Evolutionary conservation across 92 coral and sea anemone genomes (phyloP), one percentile per base, ranked within the genome.

Genomic region (Parazoanthus swiftii): DNA sequence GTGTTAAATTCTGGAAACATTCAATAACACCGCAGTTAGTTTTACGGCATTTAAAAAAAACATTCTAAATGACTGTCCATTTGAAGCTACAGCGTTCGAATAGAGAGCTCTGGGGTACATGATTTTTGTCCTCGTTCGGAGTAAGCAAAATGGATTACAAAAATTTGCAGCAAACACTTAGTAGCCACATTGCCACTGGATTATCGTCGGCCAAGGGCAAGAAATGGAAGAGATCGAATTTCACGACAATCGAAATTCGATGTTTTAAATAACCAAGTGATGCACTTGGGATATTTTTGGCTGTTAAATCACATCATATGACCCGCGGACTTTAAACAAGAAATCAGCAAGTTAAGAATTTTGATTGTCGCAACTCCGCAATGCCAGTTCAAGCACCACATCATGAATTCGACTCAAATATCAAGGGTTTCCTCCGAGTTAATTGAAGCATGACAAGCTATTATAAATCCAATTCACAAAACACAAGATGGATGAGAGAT

Each of bases 381-480:
- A 76, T 5, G 9, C n/a, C n/a, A 37, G 0, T n/a, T 39, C 79
- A 23, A 76, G 43, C 51, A 75, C 51, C 51, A 46, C 51, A 46
- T 46, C 51, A 46, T 29, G 48, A 67, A 6, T 9, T 46, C 39
- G 77, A 71, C 79, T 84, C 87, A 84, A 29, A 84, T 84, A 84
- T 70, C 87, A 71, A n/a, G 87, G 87, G 74, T 84, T 84, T 79
- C 65, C 87, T 44, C 87, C 66, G 87, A 71, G 87, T 44, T 72
- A 84, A 70, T 70, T 71, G 65, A 84, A 84, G 87, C 79, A n/a
- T 84, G 87, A 43, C 78, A 82, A 67, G 11, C 43, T 39, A 39
- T 21, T 82, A 82, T 33, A 82, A 82, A 82, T 82, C 78, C 77
- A 84, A 84, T 71, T 84, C 78, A 70, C 70, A 83, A 84, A 71